These are phyloP conservation scores for Entomobrya multifasciata DNA, from an alignment of 2,888 invertebrate species.

Conservation along the genomic window DNA sequence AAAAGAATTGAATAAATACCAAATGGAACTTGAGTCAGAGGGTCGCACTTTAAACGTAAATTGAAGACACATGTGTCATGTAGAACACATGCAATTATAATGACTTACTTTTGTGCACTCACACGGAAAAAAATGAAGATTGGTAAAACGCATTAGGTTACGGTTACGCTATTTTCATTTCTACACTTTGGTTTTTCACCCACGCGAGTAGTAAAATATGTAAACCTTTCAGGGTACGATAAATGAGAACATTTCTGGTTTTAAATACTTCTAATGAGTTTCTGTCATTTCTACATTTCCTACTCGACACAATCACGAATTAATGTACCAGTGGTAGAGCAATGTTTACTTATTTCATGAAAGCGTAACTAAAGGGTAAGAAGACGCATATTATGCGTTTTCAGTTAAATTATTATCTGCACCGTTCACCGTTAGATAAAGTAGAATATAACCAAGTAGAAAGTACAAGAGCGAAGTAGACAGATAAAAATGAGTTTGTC, in stretches of 20 bases:
- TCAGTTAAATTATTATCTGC: neutral
- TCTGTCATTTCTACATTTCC: slow-evolving; percentile 36
- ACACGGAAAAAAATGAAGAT: slow-evolving; percentile 5
- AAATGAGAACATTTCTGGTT: slow-evolving; percentile 38
- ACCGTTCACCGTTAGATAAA: neutral
- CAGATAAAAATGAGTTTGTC: slow-evolving; percentile 25
- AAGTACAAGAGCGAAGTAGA: slow-evolving; percentile 19
- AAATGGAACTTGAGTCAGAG: neutral
- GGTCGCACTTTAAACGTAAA: too few species aligned
- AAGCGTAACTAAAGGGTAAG: too few species aligned
- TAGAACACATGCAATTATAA: neutral
- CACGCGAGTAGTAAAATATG: neutral
- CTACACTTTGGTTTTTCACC: slow-evolving; percentile 22
- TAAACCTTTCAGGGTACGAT: slow-evolving; percentile 45
- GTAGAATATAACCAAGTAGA: slow-evolving; percentile 19
- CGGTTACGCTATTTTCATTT: slow-evolving; percentile 37
- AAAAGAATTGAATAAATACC: neutral
- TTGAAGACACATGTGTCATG: slow-evolving; percentile 43
- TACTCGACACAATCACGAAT: neutral
- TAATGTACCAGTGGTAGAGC: neutral
- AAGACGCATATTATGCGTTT: too few species aligned
- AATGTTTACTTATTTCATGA: slow-evolving; percentile 7
- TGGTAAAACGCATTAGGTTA: slow-evolving; percentile 35
- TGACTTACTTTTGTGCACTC: slow-evolving; percentile 31
- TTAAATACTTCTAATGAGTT: slow-evolving; percentile 54